Evolutionary conservation across 2,888 invertebrate species (phyloP), one percentile per base, ranked within the genome.

Genomic region (Venusia cambrica): DNA sequence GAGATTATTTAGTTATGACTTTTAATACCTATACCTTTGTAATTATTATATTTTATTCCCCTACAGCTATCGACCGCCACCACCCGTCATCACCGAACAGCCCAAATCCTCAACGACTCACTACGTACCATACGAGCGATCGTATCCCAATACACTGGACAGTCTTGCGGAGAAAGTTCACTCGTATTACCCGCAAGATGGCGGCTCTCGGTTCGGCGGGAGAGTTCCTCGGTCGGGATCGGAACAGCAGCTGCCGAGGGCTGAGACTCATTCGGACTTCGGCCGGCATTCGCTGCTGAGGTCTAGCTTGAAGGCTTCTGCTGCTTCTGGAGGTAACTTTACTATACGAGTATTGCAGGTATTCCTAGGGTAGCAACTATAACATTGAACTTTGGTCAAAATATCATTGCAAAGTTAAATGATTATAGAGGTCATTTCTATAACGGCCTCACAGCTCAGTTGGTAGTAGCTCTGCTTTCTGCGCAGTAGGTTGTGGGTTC

Each of bases 111-210:
- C 88, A 44, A 89, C 92, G 35, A 94, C 95, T 50, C 84, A 95
- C 64, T 96, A 95, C 75, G 95, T 95, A 45, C 95, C 95, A 3
- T 97, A 96, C 75, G 96, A 96, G 68, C 90, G 96, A 45, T 92
- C 91, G 2, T 94, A 94, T 68, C 94, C 95, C 1, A 96, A 96
- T 27, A 97, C 97, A 1, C 77, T 97, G 51, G 97, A 97, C 71
- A 96, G 96, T 61, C 89, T 97, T 32, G 96, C 97, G 2, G 97
- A 97, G 73, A 96, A 96, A 81, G 96, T 97, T 34, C 97, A 97
- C 73, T 93, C 96, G 31, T 96, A 95, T 76, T 94, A 95, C 65
- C 85, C 84, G 7, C 62, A 73, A 17, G 87, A 85, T 8, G 77
- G 65, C 57, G 83, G 83, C 46, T 73, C 78, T 1, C 64, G 85